Conservation (phyloP, 2,888 invertebrate genomes). For the Pilophorus perplexus region DNA sequence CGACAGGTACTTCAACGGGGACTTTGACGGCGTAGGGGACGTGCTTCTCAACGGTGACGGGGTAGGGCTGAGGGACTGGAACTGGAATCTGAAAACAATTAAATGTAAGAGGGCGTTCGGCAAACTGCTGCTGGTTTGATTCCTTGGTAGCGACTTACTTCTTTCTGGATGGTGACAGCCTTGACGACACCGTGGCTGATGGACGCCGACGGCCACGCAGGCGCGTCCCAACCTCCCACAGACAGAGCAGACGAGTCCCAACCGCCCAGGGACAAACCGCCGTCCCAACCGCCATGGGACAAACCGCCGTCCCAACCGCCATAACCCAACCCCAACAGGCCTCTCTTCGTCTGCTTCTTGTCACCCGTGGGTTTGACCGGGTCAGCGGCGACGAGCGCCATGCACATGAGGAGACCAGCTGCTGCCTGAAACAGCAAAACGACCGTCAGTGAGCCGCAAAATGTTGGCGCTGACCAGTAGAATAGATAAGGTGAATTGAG, state of each 20-base stretch:
- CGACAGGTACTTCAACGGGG: conserved; percentile 63
- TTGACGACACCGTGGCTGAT: conserved; percentile 46
- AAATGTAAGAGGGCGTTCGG: background rate
- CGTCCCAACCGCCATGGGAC: background rate
- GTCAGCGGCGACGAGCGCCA: background rate
- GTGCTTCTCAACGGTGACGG: conserved; percentile 54
- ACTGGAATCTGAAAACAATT: conserved; percentile 7
- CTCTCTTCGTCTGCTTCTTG: conserved; percentile 29
- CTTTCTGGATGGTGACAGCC: conserved; percentile 54
- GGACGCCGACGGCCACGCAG: background rate
- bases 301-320: conserved; percentile 6
- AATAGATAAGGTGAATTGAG: too few species aligned
- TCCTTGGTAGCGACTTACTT: conserved; percentile 47
- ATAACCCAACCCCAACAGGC: background rate
- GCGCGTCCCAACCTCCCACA: background rate
- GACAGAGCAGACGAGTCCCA: background rate
- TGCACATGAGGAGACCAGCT: background rate
- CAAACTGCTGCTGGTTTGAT: background rate
- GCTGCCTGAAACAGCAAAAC: background rate
- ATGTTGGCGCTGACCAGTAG: too few species aligned
- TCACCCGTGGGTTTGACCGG: background rate
- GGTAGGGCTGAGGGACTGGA: conserved; percentile 52
- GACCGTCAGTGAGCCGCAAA: too few species aligned
- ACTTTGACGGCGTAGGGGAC: conserved; percentile 55
- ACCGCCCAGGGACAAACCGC: conserved; percentile 11